Evolutionary conservation across 2,797 vertebrate genomes (phyloP).

Genomic region (Argya squamiceps): DNA sequence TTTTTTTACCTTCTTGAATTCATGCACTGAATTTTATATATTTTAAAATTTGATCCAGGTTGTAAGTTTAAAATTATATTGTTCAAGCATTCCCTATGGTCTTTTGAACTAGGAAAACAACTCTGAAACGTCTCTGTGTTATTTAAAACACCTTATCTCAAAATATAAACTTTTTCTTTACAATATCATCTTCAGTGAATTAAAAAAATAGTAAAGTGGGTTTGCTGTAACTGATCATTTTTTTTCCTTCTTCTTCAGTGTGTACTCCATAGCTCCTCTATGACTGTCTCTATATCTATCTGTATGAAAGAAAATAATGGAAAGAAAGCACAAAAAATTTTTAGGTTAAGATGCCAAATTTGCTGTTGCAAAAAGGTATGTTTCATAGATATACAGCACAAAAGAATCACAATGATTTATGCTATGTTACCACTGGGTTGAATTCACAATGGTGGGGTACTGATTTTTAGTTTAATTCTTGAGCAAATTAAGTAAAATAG

Average conservation of each 20-base stretch:
- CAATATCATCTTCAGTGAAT: neutral
- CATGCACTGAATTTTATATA: neutral
- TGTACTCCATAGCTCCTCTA: neutral
- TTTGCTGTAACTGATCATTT: neutral
- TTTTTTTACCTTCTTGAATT: neutral
- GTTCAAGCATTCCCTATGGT: neutral
- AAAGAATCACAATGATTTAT: neutral
- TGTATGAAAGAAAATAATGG: neutral
- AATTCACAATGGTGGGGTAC: neutral
- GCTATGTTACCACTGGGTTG: neutral
- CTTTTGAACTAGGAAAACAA: neutral
- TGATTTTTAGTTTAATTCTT: neutral
- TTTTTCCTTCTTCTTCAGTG: neutral
- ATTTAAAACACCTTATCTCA: neutral
- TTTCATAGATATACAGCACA: neutral
- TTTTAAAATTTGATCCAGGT: neutral
- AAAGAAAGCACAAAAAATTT: neutral
- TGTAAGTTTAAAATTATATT: neutral
- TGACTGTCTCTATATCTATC: neutral
- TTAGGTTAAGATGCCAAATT: neutral
- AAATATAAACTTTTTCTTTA: neutral
- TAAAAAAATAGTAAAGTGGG: neutral
- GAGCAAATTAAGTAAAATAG: neutral
- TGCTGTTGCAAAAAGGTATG: neutral
- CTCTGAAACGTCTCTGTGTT: neutral